phyloP scores from a whole-genome alignment of 2,797 vertebrate genomes.

The Paedocypris micromegethes region DNA sequence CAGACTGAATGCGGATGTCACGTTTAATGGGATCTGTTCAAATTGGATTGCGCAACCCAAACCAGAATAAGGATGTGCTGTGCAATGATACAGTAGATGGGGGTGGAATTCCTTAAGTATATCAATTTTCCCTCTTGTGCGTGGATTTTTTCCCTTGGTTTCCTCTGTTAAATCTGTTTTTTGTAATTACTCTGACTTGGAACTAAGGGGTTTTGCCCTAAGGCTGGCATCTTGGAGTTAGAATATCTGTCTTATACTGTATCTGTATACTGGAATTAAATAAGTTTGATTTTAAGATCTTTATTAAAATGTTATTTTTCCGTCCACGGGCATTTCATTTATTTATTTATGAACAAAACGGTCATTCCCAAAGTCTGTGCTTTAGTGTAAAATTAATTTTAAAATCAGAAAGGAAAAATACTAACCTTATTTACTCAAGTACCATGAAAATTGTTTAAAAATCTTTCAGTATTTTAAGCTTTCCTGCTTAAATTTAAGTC shows the following conservation, averaged over 20 bases:
- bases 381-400: no score
- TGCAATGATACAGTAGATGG: slow-evolving; percentile 1
- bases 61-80: slow-evolving; percentile 4
- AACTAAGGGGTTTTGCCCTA: slow-evolving; percentile 14
- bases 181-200: slow-evolving; percentile 32
- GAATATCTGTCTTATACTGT: slow-evolving; percentile 19
- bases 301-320: background rate
- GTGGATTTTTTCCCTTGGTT: background rate
- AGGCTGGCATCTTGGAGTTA: slow-evolving; percentile 7
- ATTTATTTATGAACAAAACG: no score
- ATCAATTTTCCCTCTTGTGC: slow-evolving; percentile 13
- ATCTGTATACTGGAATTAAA: slow-evolving; percentile 3
- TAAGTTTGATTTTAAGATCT: slow-evolving; percentile 9
- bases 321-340: no score
- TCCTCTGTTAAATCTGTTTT: slow-evolving; percentile 28
- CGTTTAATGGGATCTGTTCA: slow-evolving; percentile 31
- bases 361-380: no score
- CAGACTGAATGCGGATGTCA: slow-evolving; percentile 32
- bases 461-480: no score
- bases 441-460: no score
- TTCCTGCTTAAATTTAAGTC: no score
- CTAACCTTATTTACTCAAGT: no score
- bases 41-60: slow-evolving; percentile 30
- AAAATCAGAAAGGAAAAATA: no score
- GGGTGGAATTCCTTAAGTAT: slow-evolving; percentile 22